Base-by-base conservation (phyloP, 2,797 vertebrate genomes). In the Melanotaenia parkinsoni region DNA sequence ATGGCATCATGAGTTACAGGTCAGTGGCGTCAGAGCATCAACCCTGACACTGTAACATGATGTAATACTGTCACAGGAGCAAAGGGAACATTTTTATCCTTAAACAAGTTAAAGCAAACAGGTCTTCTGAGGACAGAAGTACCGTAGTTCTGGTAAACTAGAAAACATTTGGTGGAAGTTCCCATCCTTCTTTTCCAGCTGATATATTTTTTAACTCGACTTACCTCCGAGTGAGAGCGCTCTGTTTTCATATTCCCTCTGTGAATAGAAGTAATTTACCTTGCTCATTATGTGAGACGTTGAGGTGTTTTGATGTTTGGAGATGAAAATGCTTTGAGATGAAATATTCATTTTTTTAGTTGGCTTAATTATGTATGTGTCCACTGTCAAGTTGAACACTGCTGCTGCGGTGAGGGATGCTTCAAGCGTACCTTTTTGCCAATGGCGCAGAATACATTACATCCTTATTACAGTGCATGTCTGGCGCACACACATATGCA, bases 241-340 rank as follows among this genome's bases (percentile, higher is more conserved):
- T 61, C 78, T 84, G 79, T 68, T 88, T 87, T 72, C 56, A 4
- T 80, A 82, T 82, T 88, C 84, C 81, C 86, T 85, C 84, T 79
- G 84, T 82, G 82, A 81, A 84, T 87, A 79, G 83, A 88, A 88
- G 74, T 74, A 38, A 85, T 82, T 82, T 85, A 84, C 86, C 79
- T 88, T 79, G 76, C 88, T 92, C 87, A 90, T 92, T 92, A 90
- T 81, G 81, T 77, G 86, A 88, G 88, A 91, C 61, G 24, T 83
- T 89, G 87, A 91, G 87, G 88, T 88, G 89, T 91, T 92, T 92
- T 92, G 90, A 93, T 93, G 90, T 92, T 92, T 90, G 76, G 82
- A 90, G 85, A 91, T 89, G 77, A 89, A 89, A 90, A 90, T 91
- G 87, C 84, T 87, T 64, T 53, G 73, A 86, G 79, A 91, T 93